Base-by-base conservation (phyloP, 2,888 invertebrate genomes). In the Acleris cristana region DNA sequence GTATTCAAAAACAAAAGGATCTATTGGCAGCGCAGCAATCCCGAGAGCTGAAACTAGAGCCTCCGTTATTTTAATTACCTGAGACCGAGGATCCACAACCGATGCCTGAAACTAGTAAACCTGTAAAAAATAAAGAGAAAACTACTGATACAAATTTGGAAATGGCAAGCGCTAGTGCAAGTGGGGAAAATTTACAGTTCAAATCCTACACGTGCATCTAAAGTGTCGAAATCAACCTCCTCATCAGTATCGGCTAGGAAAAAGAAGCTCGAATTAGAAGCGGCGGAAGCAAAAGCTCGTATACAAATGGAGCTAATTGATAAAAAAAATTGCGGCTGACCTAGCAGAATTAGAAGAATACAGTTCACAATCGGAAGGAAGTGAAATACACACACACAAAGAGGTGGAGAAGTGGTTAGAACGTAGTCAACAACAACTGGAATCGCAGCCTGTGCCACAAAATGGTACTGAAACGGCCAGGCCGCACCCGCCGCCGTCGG, bases 271-370 rank as follows among this genome's bases (percentile, higher is more conserved):
- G 56, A 56, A 49, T 30, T 62, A 16, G 51, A 44, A 34, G 69
- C 69, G n/a, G 61, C 64, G 26, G 26, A 61, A 52, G 26, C 53
- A 26, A 64, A 65, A 44, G 45, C 64, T 7, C 21, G 30, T 4
- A 64, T 69, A 18, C 19, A 61, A 34, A 64, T 64, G 57, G 64
- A 69, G 8, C 12, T 69, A n/a, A 65, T 61, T 34, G 61, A 69
- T 21, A 21, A 64, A 64, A 45, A 55, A 58, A 21, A 52, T 65
- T n/a, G 57, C 51, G 21, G 60, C 61, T 3, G 61, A 65, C 21
- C 40, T 69, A 19, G 69, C 69, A 23, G 54, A 54, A 21, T 30
- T 49, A 14, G 34, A 48, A 26, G 34, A 49, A 19, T 53, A 44
- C 23, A 57, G 45, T 45, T n/a, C 45, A 8, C 45, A 12, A 45